phyloP scores from a whole-genome alignment of 2,113 vertebrate genomes.

The Galemys pyrenaicus region DNA sequence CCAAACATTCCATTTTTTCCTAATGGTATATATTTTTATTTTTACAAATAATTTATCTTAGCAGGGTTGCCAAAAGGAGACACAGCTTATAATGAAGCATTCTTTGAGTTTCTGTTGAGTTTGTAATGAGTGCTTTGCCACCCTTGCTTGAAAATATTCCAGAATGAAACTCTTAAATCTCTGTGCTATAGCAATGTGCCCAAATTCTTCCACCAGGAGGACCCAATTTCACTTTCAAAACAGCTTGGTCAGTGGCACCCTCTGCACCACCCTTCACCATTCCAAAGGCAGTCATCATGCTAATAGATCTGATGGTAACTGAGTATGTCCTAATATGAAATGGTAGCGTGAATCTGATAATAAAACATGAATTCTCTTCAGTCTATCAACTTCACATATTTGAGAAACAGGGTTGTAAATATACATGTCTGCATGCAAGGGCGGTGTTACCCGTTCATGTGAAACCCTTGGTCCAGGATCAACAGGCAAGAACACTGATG shows the following conservation, averaged over 20 bases:
- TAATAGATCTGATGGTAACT: background rate
- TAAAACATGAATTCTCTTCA: background rate
- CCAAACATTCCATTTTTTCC: background rate
- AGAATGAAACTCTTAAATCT: background rate
- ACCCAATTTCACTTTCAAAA: background rate
- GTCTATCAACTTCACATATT: background rate
- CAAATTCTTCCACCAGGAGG: background rate
- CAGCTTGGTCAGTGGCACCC: background rate
- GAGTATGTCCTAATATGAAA: background rate
- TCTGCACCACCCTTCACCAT: background rate
- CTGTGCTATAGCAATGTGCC: background rate
- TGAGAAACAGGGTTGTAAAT: background rate
- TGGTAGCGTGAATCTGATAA: background rate
- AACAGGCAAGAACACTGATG: rapidly evolving
- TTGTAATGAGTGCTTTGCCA: background rate
- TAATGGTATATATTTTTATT: background rate
- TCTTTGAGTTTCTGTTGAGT: background rate
- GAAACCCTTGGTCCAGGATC: background rate
- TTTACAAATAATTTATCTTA: slow-evolving; percentile 46
- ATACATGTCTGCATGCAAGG: background rate
- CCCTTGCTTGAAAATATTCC: background rate
- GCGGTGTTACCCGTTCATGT: rapidly evolving
- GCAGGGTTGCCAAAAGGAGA: background rate
- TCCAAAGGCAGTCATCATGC: background rate
- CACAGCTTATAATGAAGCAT: background rate